These are phyloP conservation scores for Coccyzus lansbergi DNA, from an alignment of 2,797 vertebrate genomes.

Conservation along the genomic window DNA sequence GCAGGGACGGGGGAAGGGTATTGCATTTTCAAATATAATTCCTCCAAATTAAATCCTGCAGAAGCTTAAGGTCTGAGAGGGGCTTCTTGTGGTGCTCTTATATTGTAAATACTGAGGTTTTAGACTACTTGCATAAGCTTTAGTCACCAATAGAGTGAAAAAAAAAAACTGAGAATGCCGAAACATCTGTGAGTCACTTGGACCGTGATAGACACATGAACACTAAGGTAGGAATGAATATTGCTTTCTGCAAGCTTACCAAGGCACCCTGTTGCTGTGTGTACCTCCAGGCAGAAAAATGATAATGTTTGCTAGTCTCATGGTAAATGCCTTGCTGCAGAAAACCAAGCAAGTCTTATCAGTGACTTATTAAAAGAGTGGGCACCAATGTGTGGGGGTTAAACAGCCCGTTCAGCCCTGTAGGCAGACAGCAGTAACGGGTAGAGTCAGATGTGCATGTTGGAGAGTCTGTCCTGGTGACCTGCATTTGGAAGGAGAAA, in stretches of 20 bases:
- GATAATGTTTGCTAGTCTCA: not conserved
- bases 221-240: not conserved
- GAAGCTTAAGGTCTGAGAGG: constrained; percentile 46
- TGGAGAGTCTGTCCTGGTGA: not conserved
- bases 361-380: not conserved
- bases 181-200: constrained; percentile 64
- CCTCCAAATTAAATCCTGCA: constrained; percentile 65
- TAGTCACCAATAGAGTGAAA: constrained; percentile 37
- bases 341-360: not conserved
- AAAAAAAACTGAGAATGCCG: not conserved
- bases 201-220: constrained; percentile 7
- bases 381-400: not conserved
- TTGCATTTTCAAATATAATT: constrained; percentile 72
- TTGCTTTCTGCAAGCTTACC: not conserved
- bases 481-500: not conserved
- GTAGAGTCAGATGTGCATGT: not conserved
- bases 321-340: rapidly evolving
- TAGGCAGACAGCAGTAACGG: not conserved
- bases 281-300: not conserved
- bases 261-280: not conserved
- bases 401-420: not conserved
- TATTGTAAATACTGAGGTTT: constrained; percentile 61
- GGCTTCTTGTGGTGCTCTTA: constrained; percentile 40
- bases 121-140: constrained; percentile 65
- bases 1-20: not conserved